Percentiles rank a stretch among this genome's conserved stretches.
Conservation (phyloP, 2,888 invertebrate genomes). For the Nomada fucata region DNA sequence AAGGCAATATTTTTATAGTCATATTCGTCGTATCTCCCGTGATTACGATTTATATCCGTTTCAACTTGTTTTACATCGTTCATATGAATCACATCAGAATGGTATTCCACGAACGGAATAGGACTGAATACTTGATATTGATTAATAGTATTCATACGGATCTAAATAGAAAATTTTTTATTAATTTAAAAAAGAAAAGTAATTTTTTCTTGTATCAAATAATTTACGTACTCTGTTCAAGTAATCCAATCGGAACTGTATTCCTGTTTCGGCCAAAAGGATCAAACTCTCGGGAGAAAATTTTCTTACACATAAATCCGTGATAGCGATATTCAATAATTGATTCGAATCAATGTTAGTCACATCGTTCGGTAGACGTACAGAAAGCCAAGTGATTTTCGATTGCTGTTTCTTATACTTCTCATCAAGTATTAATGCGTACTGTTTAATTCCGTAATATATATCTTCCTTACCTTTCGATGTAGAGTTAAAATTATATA, state of each 20-base stretch:
- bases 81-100: conserved; percentile 87
- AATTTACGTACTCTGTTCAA: conserved; percentile 90
- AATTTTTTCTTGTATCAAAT: not conserved
- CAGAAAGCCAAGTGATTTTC: conserved; percentile 89
- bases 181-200: conserved; percentile 22
- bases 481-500: conserved; percentile 87
- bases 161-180: conserved; percentile 84
- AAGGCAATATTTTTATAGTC: conserved; percentile 91
- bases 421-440: conserved; percentile 87
- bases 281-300: conserved; percentile 90
- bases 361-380: conserved; percentile 85
- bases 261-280: conserved; percentile 88
- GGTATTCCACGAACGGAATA: conserved; percentile 95
- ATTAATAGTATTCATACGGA: conserved; percentile 97
- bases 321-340: conserved; percentile 85
- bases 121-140: conserved; percentile 96
- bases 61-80: conserved; percentile 83
- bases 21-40: conserved; percentile 92
- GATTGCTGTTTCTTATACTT: conserved; percentile 89
- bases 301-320: conserved; percentile 89
- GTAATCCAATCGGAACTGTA: conserved; percentile 92
- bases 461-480: conserved; percentile 88
- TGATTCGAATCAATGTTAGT: conserved; percentile 75
- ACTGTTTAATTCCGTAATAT: conserved; percentile 87
- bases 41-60: conserved; percentile 89